A percentile compares a stretch with the other conserved stretches of the same genome.
Evolutionary conservation across 2,888 invertebrate species (phyloP).

Genomic region (Hyles lineata): DNA sequence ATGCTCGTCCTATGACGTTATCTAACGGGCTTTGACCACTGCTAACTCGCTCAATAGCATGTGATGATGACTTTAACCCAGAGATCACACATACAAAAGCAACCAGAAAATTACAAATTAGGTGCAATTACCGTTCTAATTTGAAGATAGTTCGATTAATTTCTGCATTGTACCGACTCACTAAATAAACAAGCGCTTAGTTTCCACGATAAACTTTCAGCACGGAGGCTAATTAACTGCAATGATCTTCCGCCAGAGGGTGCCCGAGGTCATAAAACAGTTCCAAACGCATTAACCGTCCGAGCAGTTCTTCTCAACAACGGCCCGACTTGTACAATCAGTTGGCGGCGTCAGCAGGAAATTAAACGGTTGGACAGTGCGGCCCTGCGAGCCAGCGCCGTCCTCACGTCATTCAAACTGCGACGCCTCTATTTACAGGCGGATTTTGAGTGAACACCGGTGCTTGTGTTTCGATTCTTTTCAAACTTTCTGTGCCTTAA

Average conservation of each 20-base stretch:
- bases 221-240: conserved; percentile 24
- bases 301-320: conserved; percentile 50
- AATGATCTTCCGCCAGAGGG: conserved; percentile 26
- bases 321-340: conserved; percentile 57
- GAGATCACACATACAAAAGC: neutral
- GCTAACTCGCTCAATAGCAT: neutral
- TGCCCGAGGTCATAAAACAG: conserved; percentile 33
- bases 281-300: conserved; percentile 43
- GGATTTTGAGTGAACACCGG: conserved; percentile 54
- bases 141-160: conserved; percentile 34
- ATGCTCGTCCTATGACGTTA: neutral
- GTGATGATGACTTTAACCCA: neutral
- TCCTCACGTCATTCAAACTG: conserved; percentile 67
- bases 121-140: too few relatives aligned
- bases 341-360: conserved; percentile 75
- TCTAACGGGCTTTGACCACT: neutral
- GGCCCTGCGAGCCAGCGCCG: conserved; percentile 51
- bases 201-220: conserved; percentile 21
- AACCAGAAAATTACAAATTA: neutral
- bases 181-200: conserved; percentile 2
- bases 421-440: conserved; percentile 57
- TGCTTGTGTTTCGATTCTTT: conserved; percentile 43
- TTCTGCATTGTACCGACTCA: conserved; percentile 17
- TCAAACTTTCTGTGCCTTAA: conserved; percentile 40
- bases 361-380: conserved; percentile 73